Evolutionary conservation across 2,113 vertebrate species (phyloP), one percentile per base, ranked within the genome.

Genomic region (Passer domesticus): DNA sequence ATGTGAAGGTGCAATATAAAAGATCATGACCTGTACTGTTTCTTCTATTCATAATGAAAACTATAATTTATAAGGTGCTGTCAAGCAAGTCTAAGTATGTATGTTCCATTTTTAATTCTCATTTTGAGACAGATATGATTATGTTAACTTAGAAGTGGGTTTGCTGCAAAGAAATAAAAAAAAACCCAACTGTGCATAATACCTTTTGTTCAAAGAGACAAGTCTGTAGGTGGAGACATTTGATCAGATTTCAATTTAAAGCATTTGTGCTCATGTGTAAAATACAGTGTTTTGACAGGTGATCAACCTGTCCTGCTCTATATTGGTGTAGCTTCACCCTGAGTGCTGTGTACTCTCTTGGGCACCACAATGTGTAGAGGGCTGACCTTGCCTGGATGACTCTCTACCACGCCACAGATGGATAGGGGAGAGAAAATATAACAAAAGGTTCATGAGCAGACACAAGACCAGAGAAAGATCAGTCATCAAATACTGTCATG

Each of bases 141-240:
- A n/a, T 37, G 33, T 64, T 72, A 69, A 62, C 59, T 81, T 77
- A 66, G 9, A 85, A 85, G 7, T 46, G 15, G 3, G 1, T 19
- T 21, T 76, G 78, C 44, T 23, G 12, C 49, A 43, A 62, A 78
- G 20, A 70, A 66, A 9, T 20, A 53, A 21, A 41, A 63, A 31
- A 41, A 43, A 30, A 56, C 1, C 6, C 33, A 25, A 10, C 11
- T 58, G 15, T 24, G 50, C 28, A 74, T 31, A 77, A 37, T 77
- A 46, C 1, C 2, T 59, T 72, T 62, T 75, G 43, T 85, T 69
- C 43, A 43, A 47, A 50, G 19, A 84, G 8, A 28, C 21, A 84
- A 35, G 47, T 90, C 95, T 94, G 72, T 94, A 94, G 92, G 83
- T 95, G 94, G 88, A 97, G 90, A 66, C 70, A 67, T 92, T 66